phyloP scores from a whole-genome alignment of 2,888 invertebrate genomes.

The Branchellion lobata region DNA sequence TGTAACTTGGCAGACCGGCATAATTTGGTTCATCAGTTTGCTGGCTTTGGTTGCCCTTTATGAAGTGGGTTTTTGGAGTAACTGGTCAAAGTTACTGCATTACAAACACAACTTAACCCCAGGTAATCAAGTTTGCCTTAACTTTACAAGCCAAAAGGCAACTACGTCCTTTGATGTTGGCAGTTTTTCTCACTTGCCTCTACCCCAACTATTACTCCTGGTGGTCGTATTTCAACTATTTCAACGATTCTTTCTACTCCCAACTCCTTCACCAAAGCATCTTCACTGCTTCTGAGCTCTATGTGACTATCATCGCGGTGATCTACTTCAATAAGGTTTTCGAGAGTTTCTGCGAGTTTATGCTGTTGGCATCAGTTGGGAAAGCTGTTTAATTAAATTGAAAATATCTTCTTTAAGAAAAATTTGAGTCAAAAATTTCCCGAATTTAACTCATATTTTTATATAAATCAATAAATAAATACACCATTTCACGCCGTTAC shows the following conservation, averaged over 20 bases:
- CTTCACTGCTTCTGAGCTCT: constrained; percentile 44
- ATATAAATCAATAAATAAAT: not conserved
- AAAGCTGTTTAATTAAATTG: too few relatives aligned
- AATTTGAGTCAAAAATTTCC: too few relatives aligned
- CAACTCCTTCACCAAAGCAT: constrained; percentile 51
- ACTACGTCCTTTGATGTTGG: constrained; percentile 40
- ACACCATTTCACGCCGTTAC: too few relatives aligned
- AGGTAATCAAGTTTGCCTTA: constrained; percentile 43
- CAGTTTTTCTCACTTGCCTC: constrained; percentile 45
- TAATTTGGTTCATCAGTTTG: constrained; percentile 50
- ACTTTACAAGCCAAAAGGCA: constrained; percentile 8
- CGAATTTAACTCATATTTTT: too few relatives aligned
- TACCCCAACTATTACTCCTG: constrained; percentile 53
- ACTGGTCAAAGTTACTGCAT: too few relatives aligned
- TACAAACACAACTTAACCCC: not conserved
- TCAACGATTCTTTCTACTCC: constrained; percentile 51
- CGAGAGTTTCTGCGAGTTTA: too few relatives aligned
- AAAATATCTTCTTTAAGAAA: too few relatives aligned
- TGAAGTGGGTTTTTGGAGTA: too few relatives aligned
- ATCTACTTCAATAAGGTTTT: not conserved
- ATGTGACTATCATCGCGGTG: not conserved
- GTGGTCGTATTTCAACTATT: constrained; percentile 53
- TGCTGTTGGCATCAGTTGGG: too few relatives aligned
- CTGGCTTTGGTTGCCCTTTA: constrained; percentile 46
- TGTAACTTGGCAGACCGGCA: constrained; percentile 47